These are phyloP conservation scores for Xestia xanthographa DNA, from an alignment of 2,888 invertebrate species.

Conservation along the genomic window DNA sequence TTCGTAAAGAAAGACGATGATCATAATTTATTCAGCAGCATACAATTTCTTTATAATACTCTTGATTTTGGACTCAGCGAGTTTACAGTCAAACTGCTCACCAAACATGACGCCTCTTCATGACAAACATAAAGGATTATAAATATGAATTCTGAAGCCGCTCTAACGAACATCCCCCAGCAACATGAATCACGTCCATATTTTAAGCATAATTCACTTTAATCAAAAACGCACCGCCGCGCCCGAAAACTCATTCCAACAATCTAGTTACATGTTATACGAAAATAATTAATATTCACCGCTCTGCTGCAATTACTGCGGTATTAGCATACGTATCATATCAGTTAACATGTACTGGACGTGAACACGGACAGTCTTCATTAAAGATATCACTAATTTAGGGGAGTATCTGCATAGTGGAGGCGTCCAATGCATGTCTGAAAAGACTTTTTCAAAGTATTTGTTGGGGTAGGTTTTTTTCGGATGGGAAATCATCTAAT, in stretches of 20 bases:
- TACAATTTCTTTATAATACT: not conserved
- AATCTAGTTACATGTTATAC: slow-evolving; percentile 64
- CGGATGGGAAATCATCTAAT: too few relatives aligned
- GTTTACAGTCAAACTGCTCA: not conserved
- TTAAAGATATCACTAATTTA: slow-evolving; percentile 9
- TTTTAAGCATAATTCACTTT: slow-evolving; percentile 54
- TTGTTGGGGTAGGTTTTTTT: not conserved
- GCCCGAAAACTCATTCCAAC: slow-evolving; percentile 55
- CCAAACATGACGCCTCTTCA: not conserved
- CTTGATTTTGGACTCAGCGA: not conserved
- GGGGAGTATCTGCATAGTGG: not conserved
- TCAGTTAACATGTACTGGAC: slow-evolving; percentile 24
- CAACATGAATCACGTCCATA: slow-evolving; percentile 37
- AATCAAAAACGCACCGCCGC: slow-evolving; percentile 47
- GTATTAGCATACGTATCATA: slow-evolving; percentile 50
- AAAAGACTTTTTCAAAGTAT: not conserved
- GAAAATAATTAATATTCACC: slow-evolving; percentile 67
- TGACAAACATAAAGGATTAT: not conserved
- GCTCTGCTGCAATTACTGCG: slow-evolving; percentile 38
- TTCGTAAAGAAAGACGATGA: not conserved
- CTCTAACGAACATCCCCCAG: slow-evolving; percentile 21
- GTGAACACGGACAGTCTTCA: slow-evolving; percentile 7
- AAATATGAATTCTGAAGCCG: not conserved
- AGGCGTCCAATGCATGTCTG: not conserved
- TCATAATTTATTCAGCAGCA: not conserved